Evolutionary conservation across 2,113 vertebrate genomes (phyloP).

Genomic region (Antigone vipio): DNA sequence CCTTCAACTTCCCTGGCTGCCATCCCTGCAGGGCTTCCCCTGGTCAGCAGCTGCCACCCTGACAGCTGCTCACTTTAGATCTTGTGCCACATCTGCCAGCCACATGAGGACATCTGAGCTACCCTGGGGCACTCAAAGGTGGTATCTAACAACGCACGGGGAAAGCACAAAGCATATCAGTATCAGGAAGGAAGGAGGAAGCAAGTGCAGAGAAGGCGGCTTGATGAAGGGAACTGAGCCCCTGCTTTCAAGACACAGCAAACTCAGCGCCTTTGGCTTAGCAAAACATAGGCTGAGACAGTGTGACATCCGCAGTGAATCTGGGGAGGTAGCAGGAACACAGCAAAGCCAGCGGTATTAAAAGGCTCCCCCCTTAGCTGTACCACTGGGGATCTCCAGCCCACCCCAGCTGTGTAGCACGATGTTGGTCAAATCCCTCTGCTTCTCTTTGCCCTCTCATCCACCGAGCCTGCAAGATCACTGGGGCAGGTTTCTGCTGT

Average conservation of each 20-base stretch:
- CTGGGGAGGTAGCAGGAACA: neutral
- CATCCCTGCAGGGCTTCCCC: neutral
- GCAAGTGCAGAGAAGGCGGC: neutral
- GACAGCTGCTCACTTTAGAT: neutral
- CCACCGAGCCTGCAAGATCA: neutral
- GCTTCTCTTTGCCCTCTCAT: neutral
- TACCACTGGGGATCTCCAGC: neutral
- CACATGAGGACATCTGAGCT: neutral
- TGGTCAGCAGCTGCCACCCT: neutral
- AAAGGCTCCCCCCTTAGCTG: neutral
- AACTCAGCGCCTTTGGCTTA: neutral
- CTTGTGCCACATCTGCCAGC: neutral
- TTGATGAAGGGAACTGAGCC: neutral
- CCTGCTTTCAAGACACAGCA: neutral
- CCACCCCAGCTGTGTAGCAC: neutral
- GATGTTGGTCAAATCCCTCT: neutral
- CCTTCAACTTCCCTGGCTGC: neutral
- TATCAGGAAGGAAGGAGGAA: neutral
- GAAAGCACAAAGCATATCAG: neutral
- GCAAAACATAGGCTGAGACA: neutral
- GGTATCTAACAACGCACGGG: rapidly evolving
- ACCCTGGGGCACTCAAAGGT: neutral
- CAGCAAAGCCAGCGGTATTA: neutral
- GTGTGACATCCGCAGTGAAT: neutral
- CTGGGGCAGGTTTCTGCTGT: neutral